Percentiles rank a stretch among this genome's conserved stretches.
Conservation (phyloP, 2,797 vertebrate genomes). For the Rhinogobio ventralis region DNA sequence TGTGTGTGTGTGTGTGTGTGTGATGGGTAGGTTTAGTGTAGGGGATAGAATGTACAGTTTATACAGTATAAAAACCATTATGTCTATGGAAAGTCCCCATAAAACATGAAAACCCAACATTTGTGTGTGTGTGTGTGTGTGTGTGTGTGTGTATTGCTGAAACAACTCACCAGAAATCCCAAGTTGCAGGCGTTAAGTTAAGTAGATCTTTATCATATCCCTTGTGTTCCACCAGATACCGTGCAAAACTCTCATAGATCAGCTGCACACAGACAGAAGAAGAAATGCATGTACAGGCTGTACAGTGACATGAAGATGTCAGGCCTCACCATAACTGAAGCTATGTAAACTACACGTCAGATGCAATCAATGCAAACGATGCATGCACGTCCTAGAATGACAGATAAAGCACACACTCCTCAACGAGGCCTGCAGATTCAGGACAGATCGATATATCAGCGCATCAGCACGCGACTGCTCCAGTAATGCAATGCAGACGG, state of each 20-base stretch:
- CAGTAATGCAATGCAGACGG: neutral
- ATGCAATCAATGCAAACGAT: neutral
- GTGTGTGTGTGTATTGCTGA: neutral
- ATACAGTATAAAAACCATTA: no score
- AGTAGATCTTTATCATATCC: slow-evolving; percentile 90
- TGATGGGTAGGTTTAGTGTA: no score
- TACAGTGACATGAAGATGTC: neutral
- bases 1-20: no score
- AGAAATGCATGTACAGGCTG: slow-evolving; percentile 27
- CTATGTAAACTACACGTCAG: neutral
- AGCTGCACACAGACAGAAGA: slow-evolving; percentile 78
- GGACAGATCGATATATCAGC: neutral
- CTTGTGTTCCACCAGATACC: slow-evolving; percentile 90
- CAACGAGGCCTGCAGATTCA: neutral
- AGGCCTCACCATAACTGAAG: slow-evolving; percentile 7
- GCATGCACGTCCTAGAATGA: neutral
- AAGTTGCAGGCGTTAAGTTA: slow-evolving; percentile 83
- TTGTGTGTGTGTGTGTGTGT: no score
- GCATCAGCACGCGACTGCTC: neutral
- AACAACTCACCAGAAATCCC: slow-evolving; percentile 95
- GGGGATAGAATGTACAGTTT: no score
- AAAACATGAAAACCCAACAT: no score
- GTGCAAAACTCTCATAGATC: slow-evolving; percentile 93
- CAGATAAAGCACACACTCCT: neutral
- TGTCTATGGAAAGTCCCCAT: no score